Evolutionary conservation across 1,140 invertebrate genomes (phyloP).

Genomic region (Acromyrmex echinatior): DNA sequence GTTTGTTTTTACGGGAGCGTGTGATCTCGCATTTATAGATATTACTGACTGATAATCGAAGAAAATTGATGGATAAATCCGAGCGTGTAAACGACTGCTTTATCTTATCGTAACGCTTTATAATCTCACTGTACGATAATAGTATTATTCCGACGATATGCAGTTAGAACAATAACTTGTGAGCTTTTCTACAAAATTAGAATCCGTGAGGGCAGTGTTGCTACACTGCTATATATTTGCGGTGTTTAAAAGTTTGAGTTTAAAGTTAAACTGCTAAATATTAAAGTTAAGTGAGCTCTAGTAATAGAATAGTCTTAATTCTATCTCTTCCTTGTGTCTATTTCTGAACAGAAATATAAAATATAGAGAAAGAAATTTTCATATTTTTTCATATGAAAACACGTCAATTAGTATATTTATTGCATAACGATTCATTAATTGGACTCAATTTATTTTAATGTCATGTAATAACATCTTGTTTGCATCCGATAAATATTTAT

Average conservation of each 20-base stretch:
- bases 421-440: not conserved
- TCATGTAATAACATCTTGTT: slow-evolving; percentile 12
- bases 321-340: not conserved
- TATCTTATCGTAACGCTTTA: slow-evolving; percentile 44
- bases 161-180: slow-evolving; percentile 27
- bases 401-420: not conserved
- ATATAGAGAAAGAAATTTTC: not conserved
- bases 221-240: not conserved
- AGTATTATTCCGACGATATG: slow-evolving; percentile 33
- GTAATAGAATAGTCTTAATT: no score
- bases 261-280: slow-evolving; percentile 21
- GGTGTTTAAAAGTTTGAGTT: slow-evolving; percentile 5
- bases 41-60: slow-evolving; percentile 33
- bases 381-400: not conserved
- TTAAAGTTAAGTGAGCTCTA: not conserved
- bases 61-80: slow-evolving; percentile 41
- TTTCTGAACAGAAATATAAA: not conserved
- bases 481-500: slow-evolving; percentile 33
- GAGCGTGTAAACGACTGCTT: not conserved
- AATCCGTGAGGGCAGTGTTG: not conserved
- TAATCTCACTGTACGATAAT: slow-evolving; percentile 30
- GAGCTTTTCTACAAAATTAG: slow-evolving; percentile 5
- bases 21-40: slow-evolving; percentile 24
- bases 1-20: slow-evolving; percentile 22
- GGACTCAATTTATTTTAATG: slow-evolving; percentile 15